phyloP scores from a whole-genome alignment of 2,113 vertebrate genomes.

The Tursiops truncatus region DNA sequence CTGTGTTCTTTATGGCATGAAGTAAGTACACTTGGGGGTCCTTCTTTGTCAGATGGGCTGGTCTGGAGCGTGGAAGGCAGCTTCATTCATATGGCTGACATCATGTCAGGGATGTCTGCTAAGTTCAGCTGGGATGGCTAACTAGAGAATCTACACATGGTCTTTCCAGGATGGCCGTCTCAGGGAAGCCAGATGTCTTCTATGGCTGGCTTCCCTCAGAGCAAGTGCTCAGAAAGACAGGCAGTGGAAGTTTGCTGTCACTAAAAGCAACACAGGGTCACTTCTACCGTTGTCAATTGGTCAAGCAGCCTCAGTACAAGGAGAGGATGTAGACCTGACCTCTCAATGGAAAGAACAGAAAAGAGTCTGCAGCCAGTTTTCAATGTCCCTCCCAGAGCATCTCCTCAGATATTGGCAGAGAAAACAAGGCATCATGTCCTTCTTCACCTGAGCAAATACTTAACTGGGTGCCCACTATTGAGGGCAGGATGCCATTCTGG shows the following conservation, averaged over 20 bases:
- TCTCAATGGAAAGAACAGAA: not conserved
- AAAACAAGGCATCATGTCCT: not conserved
- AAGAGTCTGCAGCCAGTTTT: not conserved
- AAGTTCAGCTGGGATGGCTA: not conserved
- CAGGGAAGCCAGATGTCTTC: not conserved
- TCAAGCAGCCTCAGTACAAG: too few relatives aligned
- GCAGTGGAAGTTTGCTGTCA: not conserved
- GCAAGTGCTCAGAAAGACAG: not conserved
- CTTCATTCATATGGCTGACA: not conserved
- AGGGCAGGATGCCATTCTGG: not conserved
- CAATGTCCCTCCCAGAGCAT: not conserved
- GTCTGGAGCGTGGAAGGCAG: not conserved
- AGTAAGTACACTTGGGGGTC: not conserved
- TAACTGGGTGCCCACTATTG: not conserved
- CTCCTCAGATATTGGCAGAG: not conserved
- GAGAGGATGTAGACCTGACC: not conserved
- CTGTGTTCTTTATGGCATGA: not conserved
- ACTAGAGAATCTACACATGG: not conserved
- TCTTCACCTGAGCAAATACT: not conserved
- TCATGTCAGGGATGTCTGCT: too few relatives aligned
- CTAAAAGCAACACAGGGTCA: not conserved
- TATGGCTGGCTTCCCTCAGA: not conserved
- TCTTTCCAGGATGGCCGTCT: not conserved
- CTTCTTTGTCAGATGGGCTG: not conserved
- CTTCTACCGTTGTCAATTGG: fast-evolving